Conservation (phyloP, 1,140 invertebrate genomes). For the Sarcophaga peregrina region DNA sequence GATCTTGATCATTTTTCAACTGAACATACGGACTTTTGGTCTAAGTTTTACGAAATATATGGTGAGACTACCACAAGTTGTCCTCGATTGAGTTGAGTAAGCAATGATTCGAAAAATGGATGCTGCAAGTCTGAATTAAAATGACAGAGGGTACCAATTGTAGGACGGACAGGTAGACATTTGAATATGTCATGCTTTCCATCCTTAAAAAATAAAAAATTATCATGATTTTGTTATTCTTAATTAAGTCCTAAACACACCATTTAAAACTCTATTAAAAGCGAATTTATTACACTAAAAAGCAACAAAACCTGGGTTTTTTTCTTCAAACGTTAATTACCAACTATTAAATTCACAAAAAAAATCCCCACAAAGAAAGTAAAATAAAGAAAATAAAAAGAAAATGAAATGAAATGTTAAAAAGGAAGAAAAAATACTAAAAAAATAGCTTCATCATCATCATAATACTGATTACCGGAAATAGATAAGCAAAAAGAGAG, state of each 20-base stretch:
- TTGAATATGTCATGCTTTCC: too few relatives aligned
- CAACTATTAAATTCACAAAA: neutral
- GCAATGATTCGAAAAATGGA: too few relatives aligned
- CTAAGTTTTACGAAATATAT: too few relatives aligned
- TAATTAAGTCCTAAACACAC: slow-evolving; percentile 4
- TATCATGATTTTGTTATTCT: neutral
- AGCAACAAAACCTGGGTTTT: neutral
- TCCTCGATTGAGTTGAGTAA: too few relatives aligned
- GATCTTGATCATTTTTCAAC: too few relatives aligned
- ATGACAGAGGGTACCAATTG: too few relatives aligned
- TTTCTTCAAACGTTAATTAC: slow-evolving; percentile 4
- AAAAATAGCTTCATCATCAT: slow-evolving; percentile 22
- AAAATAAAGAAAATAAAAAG: neutral
- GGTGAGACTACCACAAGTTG: too few relatives aligned
- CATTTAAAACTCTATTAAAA: slow-evolving; percentile 10
- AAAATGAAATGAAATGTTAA: neutral
- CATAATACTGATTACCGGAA: slow-evolving; percentile 13
- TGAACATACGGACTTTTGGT: too few relatives aligned
- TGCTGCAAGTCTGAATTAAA: too few relatives aligned
- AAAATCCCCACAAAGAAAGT: neutral
- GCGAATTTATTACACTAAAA: neutral
- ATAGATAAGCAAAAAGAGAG: neutral
- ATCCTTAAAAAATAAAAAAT: too few relatives aligned
- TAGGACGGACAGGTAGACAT: too few relatives aligned
- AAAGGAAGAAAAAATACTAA: neutral